Base-by-base conservation (phyloP, 2,888 invertebrate species). In the Xestia sexstrigata region DNA sequence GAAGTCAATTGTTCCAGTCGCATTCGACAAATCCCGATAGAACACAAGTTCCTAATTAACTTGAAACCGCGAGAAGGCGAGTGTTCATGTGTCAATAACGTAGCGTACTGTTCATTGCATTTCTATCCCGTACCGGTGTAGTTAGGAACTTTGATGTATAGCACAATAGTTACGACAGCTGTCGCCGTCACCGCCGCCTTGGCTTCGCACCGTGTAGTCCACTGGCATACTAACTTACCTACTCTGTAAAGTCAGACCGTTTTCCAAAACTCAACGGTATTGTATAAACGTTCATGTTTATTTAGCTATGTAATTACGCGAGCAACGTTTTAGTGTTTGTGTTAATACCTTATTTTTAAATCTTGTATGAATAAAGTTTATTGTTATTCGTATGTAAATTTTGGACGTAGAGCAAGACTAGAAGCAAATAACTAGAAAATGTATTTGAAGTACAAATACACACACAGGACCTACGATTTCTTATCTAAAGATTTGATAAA, bases 231-330 rank as follows among this genome's bases (percentile, higher is more conserved):
- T 55, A 77, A 77, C 30, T 42, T 74, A 35, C 6, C 30, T 9
- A 55, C 45, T 45, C 45, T 15, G 20, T 30, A 39, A 20, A 75
- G 71, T 65, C 78, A 84, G 79, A 74, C 47, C 74, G 74, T 82
- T 82, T 85, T 74, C 72, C 79, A 85, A 85, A 86, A 83, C 76
- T 81, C 74, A 87, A 82, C 78, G 73, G 66, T 84, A 82, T 87
- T 85, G 80, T 87, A 80, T 83, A 87, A 87, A 89, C 84, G 74
- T 79, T 78, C 65, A 72, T 84, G 86, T 89, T 90, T 88, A 67
- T 76, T 87, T 85, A 74, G 72, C 52, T 82, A 82, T 81, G 76
- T 84, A 79, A 87, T 89, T 81, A 86, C 78, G 70, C 72, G 79
- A 83, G 82, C 79, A 80, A 72, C 76, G 79, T 84, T 83, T 80